These are phyloP conservation scores for Tetragnatha montana DNA, from an alignment of 2,888 invertebrate species.

Conservation along the genomic window DNA sequence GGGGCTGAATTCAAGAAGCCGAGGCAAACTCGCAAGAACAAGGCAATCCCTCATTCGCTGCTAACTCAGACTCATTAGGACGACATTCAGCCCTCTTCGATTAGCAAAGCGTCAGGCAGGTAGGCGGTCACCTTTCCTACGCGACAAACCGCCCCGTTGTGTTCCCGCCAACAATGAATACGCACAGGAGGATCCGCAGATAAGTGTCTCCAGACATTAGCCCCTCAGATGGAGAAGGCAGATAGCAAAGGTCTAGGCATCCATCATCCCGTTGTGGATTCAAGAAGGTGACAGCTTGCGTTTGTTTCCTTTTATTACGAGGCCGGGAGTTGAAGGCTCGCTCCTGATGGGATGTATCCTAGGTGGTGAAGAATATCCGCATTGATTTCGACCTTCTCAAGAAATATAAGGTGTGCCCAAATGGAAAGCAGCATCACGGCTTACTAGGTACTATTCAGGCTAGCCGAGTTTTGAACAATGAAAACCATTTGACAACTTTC, in stretches of 20 bases:
- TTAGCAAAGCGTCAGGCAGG: not conserved
- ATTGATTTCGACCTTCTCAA: not conserved
- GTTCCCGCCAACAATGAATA: slow-evolving; percentile 36
- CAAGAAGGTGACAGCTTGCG: slow-evolving; percentile 41
- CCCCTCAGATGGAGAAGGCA: slow-evolving; percentile 43
- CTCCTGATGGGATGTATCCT: not conserved
- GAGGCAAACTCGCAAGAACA: not conserved
- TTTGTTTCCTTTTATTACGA: slow-evolving; percentile 52
- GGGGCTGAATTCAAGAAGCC: not conserved
- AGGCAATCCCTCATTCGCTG: not conserved
- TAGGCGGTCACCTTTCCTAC: slow-evolving; percentile 8
- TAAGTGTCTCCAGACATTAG: slow-evolving; percentile 58
- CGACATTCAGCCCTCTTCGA: not conserved
- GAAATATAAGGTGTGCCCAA: too few species aligned
- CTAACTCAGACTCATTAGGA: not conserved
- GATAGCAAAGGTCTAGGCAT: slow-evolving; percentile 49
- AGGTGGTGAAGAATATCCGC: not conserved
- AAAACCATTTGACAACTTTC: too few species aligned
- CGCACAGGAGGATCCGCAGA: slow-evolving; percentile 26
- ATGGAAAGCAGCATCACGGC: too few species aligned
- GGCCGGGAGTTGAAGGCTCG: not conserved
- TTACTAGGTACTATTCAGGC: too few species aligned
- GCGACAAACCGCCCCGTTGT: slow-evolving; percentile 12
- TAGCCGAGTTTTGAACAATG: too few species aligned
- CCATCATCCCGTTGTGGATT: slow-evolving; percentile 55